These are phyloP conservation scores for Pelmatolapia mariae DNA, from an alignment of 2,113 vertebrate genomes.

Conservation along the genomic window DNA sequence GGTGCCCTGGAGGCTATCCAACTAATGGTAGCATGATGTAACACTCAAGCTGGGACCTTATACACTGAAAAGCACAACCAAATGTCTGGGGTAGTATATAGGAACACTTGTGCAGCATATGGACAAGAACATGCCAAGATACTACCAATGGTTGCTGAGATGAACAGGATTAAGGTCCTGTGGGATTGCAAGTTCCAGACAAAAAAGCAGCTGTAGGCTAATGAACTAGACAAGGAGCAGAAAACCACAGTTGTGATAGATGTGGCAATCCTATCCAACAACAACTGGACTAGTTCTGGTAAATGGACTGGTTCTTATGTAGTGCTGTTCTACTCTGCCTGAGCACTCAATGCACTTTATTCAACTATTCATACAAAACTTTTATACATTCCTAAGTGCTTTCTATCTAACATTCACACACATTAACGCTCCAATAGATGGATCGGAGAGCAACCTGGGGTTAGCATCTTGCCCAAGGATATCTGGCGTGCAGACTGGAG, in stretches of 20 bases:
- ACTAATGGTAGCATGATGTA: not conserved
- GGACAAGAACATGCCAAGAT: not conserved
- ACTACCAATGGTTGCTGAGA: not conserved
- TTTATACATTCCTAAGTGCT: not conserved
- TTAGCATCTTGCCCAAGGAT: not conserved
- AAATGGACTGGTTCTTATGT: not conserved
- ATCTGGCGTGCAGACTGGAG: not conserved
- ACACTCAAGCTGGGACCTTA: not conserved
- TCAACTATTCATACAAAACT: not conserved
- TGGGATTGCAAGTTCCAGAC: not conserved
- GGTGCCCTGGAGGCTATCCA: not conserved
- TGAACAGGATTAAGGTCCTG: not conserved
- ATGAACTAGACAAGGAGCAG: not conserved
- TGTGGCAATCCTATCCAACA: not conserved
- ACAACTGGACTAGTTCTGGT: not conserved
- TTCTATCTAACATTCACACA: not conserved
- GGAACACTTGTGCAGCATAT: not conserved
- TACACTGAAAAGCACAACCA: not conserved
- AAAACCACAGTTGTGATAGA: not conserved
- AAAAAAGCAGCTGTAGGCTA: not conserved
- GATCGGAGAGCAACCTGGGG: not conserved
- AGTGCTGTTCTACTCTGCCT: not conserved
- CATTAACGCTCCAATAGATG: not conserved
- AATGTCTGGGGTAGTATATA: not conserved
- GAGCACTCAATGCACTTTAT: not conserved